These are phyloP conservation scores for Amaurobius ferox DNA, from an alignment of 2,888 invertebrate species.

Conservation along the genomic window DNA sequence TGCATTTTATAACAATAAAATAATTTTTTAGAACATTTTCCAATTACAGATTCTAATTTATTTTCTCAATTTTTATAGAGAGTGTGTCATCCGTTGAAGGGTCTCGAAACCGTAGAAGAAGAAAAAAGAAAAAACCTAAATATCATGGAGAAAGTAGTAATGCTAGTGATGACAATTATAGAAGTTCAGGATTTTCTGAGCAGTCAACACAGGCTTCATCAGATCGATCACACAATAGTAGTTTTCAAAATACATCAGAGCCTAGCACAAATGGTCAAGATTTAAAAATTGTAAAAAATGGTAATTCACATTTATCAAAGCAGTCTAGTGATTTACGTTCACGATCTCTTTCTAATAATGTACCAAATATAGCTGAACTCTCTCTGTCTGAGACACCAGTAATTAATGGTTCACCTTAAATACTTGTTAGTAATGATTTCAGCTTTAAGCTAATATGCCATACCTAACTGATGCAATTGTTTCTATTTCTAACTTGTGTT, in stretches of 20 bases:
- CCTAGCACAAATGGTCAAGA: constrained; percentile 65
- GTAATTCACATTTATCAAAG: constrained; percentile 38
- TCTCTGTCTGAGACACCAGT: constrained; percentile 38
- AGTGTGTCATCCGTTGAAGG: constrained; percentile 83
- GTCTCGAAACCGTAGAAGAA: constrained; percentile 80
- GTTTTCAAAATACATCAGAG: constrained; percentile 35
- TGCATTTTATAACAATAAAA: no score
- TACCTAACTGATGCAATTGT: constrained; percentile 16
- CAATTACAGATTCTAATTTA: no score
- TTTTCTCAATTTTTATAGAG: constrained; percentile 79
- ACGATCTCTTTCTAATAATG: constrained; percentile 35
- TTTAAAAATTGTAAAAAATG: constrained; percentile 46
- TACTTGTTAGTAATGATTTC: constrained; percentile 21
- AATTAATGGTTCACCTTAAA: constrained; percentile 59
- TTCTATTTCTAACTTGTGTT: constrained; percentile 1
- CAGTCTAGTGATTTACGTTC: constrained; percentile 44
- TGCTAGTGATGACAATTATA: constrained; percentile 48
- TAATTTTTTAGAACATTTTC: no score
- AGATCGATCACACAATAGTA: constrained; percentile 52
- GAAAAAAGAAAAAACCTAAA: constrained; percentile 74
- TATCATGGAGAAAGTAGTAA: constrained; percentile 55
- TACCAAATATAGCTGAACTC: constrained; percentile 54
- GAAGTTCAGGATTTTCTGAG: constrained; percentile 58
- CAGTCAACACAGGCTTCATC: constrained; percentile 46
- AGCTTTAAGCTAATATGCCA: constrained; percentile 23